These are phyloP conservation scores for Chesias legatella DNA, from an alignment of 2,888 invertebrate genomes.

Conservation along the genomic window DNA sequence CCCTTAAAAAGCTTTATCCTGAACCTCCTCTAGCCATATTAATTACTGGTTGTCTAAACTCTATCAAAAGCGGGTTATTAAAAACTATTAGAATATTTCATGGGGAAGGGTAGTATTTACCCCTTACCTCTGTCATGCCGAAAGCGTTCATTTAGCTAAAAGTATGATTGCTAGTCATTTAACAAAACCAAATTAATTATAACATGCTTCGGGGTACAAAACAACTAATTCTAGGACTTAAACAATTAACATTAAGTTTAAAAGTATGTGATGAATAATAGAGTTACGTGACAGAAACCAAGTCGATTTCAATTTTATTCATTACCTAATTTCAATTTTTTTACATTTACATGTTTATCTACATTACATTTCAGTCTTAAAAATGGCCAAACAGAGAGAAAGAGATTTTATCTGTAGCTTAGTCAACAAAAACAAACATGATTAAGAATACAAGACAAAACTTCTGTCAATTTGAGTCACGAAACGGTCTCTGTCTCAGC, in stretches of 20 bases:
- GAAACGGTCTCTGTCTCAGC: too few relatives aligned
- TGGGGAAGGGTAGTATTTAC: slow-evolving; percentile 50
- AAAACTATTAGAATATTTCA: slow-evolving; percentile 73
- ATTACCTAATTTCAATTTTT: too few relatives aligned
- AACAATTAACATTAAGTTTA: slow-evolving; percentile 12
- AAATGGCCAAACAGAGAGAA: too few relatives aligned
- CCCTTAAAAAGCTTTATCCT: slow-evolving; percentile 23
- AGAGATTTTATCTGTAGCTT: too few relatives aligned
- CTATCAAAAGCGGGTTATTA: slow-evolving; percentile 68
- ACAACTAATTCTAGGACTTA: slow-evolving; percentile 14
- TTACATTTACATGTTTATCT: too few relatives aligned
- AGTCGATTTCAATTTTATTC: too few relatives aligned
- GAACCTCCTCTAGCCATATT: slow-evolving; percentile 43
- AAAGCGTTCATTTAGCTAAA: slow-evolving; percentile 67
- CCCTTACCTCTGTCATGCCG: slow-evolving; percentile 48
- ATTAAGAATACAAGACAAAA: too few relatives aligned
- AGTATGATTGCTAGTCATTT: slow-evolving; percentile 62
- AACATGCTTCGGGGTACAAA: slow-evolving; percentile 21
- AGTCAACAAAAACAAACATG: too few relatives aligned
- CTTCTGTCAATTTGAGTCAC: too few relatives aligned
- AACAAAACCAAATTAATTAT: slow-evolving; percentile 49
- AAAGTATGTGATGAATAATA: too few relatives aligned
- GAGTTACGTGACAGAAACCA: too few relatives aligned
- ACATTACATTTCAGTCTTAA: too few relatives aligned
- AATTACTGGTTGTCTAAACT: slow-evolving; percentile 70